Evolutionary conservation across 2,888 invertebrate species (phyloP).

Genomic region (Anoplius nigerrimus): DNA sequence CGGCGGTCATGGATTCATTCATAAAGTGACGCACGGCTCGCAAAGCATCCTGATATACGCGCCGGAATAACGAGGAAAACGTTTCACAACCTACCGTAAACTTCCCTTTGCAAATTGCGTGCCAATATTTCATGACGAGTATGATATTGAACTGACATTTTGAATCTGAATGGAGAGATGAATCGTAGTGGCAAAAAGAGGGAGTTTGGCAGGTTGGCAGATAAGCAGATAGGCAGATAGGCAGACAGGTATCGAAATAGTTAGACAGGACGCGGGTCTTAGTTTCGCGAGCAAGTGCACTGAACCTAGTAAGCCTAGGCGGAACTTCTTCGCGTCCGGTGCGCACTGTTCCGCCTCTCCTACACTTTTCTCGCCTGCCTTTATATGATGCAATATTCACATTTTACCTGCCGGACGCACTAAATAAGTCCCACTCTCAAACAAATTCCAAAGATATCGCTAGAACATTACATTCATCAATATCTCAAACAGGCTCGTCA

Average conservation of each 20-base stretch:
- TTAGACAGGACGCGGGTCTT: constrained; percentile 45
- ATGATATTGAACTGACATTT: too few species aligned
- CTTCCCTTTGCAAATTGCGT: too few species aligned
- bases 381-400: constrained; percentile 20
- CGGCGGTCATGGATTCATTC: constrained; percentile 70
- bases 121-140: too few species aligned
- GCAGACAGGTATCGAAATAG: too few species aligned
- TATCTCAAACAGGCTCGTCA: constrained; percentile 37
- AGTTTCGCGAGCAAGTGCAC: constrained; percentile 67
- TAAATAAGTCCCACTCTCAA: too few species aligned
- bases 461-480: not conserved
- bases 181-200: too few species aligned
- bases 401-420: constrained; percentile 31
- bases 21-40: constrained; percentile 67
- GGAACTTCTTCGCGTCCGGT: constrained; percentile 73
- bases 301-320: constrained; percentile 69
- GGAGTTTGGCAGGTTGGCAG: not conserved
- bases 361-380: constrained; percentile 39
- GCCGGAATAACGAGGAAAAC: constrained; percentile 53
- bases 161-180: too few species aligned
- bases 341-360: constrained; percentile 69
- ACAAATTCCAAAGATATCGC: too few species aligned
- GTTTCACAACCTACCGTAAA: constrained; percentile 11
- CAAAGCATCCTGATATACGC: constrained; percentile 46
- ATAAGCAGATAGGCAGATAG: too few species aligned